These are phyloP conservation scores for Pachymerium ferrugineum DNA, from an alignment of 2,888 invertebrate genomes.

Conservation along the genomic window DNA sequence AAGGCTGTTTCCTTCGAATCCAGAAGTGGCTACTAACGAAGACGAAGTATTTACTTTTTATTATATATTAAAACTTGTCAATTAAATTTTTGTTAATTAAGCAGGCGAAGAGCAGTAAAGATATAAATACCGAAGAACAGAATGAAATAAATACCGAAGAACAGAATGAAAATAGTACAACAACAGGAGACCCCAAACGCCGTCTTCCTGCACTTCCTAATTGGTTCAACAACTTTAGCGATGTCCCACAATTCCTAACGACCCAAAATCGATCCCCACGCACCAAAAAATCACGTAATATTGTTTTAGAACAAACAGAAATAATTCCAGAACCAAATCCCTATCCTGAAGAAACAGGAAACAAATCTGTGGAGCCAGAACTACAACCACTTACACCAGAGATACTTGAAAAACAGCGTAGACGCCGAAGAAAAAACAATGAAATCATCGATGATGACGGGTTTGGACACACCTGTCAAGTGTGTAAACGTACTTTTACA, in stretches of 20 bases:
- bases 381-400: background rate
- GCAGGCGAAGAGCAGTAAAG: background rate
- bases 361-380: background rate
- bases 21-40: too few species aligned
- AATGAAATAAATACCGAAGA: background rate
- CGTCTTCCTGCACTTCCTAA: background rate
- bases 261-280: background rate
- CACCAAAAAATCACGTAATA: background rate
- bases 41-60: too few species aligned
- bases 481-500: background rate
- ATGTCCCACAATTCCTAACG: background rate
- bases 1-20: too few species aligned
- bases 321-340: too few species aligned
- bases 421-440: background rate
- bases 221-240: background rate
- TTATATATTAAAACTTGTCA: too few species aligned
- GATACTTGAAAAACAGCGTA: too few species aligned
- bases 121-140: background rate
- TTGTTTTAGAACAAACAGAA: background rate
- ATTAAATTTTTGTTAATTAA: too few species aligned
- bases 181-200: background rate
- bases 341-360: background rate
- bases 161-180: background rate
- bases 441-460: background rate
- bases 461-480: background rate